Evolutionary conservation across 2,797 vertebrate genomes (phyloP).

Genomic region (Poecilia wingei): DNA sequence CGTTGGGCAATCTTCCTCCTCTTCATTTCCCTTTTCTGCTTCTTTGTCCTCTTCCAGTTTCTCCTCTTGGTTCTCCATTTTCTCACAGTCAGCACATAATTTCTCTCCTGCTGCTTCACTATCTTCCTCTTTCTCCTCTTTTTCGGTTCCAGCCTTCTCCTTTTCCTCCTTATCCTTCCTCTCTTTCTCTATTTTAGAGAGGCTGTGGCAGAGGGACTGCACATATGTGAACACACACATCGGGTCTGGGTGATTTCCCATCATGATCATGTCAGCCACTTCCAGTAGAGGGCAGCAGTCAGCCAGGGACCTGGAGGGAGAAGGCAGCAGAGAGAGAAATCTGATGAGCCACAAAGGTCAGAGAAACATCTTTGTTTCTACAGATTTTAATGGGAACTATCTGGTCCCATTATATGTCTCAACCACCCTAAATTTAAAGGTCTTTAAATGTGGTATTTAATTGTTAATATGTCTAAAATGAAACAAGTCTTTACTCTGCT

Average conservation of each 20-base stretch:
- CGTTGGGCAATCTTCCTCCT: slow-evolving; percentile 31
- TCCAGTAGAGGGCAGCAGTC: slow-evolving; percentile 96
- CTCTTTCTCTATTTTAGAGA: slow-evolving; percentile 92
- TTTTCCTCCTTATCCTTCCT: slow-evolving; percentile 81
- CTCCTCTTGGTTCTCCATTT: slow-evolving; percentile 31
- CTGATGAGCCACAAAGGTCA: not conserved
- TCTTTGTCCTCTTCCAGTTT: slow-evolving; percentile 27
- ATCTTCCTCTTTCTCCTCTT: slow-evolving; percentile 20
- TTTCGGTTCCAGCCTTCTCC: slow-evolving; percentile 26
- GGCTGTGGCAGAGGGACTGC: slow-evolving; percentile 94
- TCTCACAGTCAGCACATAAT: slow-evolving; percentile 12
- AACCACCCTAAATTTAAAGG: not conserved
- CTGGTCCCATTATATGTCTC: not conserved
- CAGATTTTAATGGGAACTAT: not conserved
- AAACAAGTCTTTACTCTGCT: slow-evolving; percentile 86
- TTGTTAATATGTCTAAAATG: not conserved
- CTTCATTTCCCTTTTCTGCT: slow-evolving; percentile 10
- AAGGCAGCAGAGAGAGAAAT: not conserved
- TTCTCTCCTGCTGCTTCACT: slow-evolving; percentile 22
- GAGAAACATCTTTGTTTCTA: not conserved
- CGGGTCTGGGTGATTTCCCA: slow-evolving; percentile 94
- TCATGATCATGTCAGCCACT: slow-evolving; percentile 95
- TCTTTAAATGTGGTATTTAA: not conserved
- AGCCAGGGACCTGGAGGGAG: slow-evolving; percentile 84
- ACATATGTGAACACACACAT: slow-evolving; percentile 99